Evolutionary conservation across 2,888 invertebrate species (phyloP).

Genomic region (Caenorhabditis virilis): DNA sequence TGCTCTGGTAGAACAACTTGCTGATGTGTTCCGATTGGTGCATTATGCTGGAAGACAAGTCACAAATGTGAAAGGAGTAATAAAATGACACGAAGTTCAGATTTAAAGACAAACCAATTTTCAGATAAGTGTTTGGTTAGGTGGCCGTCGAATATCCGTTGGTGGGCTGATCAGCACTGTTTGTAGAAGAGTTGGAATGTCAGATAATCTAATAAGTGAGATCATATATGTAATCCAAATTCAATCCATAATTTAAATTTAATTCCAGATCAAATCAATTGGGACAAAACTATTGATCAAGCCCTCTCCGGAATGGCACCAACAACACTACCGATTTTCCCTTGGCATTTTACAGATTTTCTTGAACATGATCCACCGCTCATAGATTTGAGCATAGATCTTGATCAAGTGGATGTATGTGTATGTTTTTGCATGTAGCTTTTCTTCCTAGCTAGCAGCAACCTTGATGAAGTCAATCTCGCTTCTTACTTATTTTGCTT

Average conservation of each 20-base stretch:
- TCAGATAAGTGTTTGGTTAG: constrained; percentile 64
- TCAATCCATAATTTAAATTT: neutral
- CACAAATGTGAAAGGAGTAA: constrained; percentile 64
- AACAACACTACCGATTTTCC: constrained; percentile 61
- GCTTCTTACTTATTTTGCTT: neutral
- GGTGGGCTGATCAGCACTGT: constrained; percentile 65
- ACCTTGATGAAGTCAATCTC: too few relatives aligned
- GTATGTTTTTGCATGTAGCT: constrained; percentile 23
- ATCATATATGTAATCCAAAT: neutral
- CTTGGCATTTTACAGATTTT: constrained; percentile 66
- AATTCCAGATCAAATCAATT: constrained; percentile 58
- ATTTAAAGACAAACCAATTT: too few relatives aligned
- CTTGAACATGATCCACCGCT: constrained; percentile 64
- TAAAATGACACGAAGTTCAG: too few relatives aligned
- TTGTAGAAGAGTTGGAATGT: constrained; percentile 64
- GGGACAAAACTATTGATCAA: constrained; percentile 60
- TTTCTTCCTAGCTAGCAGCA: neutral
- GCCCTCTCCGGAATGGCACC: constrained; percentile 53
- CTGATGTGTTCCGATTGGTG: constrained; percentile 64
- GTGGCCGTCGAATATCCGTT: constrained; percentile 60
- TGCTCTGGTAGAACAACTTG: constrained; percentile 64
- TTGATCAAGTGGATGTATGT: constrained; percentile 58
- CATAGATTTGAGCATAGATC: constrained; percentile 64
- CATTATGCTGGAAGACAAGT: constrained; percentile 66
- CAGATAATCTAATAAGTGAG: constrained; percentile 60